phyloP scores from a whole-genome alignment of 2,888 invertebrate species.

The Heliconius erato region DNA sequence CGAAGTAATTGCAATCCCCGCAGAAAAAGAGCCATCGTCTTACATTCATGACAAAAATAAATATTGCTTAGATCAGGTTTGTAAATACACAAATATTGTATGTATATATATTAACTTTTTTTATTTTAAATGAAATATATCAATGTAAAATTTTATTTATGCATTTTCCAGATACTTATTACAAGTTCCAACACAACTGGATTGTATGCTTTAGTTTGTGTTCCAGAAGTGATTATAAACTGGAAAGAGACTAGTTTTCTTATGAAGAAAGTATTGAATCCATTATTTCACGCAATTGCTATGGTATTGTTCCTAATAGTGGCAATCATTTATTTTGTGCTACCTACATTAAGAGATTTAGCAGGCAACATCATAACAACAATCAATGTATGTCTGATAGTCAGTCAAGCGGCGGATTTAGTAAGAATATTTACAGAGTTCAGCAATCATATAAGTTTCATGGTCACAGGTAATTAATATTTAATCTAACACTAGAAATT shows the following conservation, averaged over 20 bases:
- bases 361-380: slow-evolving; percentile 94
- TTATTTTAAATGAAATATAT: not conserved
- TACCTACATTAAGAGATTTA: slow-evolving; percentile 93
- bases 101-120: not conserved
- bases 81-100: slow-evolving; percentile 59
- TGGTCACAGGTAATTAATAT: slow-evolving; percentile 89
- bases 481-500: not conserved
- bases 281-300: slow-evolving; percentile 90
- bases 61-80: slow-evolving; percentile 92
- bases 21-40: slow-evolving; percentile 84
- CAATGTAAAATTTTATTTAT: not conserved
- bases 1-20: slow-evolving; percentile 74
- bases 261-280: slow-evolving; percentile 91
- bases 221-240: slow-evolving; percentile 88
- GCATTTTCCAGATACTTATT: slow-evolving; percentile 78
- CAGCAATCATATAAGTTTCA: slow-evolving; percentile 92
- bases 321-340: slow-evolving; percentile 92
- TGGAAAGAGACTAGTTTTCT: slow-evolving; percentile 91
- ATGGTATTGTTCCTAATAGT: slow-evolving; percentile 89
- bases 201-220: slow-evolving; percentile 90
- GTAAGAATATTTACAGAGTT: slow-evolving; percentile 93
- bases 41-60: slow-evolving; percentile 91
- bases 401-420: slow-evolving; percentile 91
- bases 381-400: slow-evolving; percentile 91
- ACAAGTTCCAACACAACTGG: slow-evolving; percentile 84